A percentile compares a stretch with the other conserved stretches of the same genome.
phyloP scores from a whole-genome alignment of 1,140 invertebrate species.

The Trialeurodes vaporariorum region DNA sequence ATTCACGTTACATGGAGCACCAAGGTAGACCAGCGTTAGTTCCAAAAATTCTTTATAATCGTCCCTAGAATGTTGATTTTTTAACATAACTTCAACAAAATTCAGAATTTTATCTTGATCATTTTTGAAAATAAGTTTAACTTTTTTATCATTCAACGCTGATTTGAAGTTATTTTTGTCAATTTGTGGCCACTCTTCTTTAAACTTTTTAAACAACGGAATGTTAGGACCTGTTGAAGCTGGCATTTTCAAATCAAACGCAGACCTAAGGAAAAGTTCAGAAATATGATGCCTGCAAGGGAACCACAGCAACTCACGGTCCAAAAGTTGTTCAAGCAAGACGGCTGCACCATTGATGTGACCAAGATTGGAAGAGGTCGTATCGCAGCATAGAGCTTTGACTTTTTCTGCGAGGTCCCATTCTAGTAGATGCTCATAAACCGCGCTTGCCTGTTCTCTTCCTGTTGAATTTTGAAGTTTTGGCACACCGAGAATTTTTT shows the following conservation, averaged over 20 bases:
- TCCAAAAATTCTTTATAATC: too few relatives aligned
- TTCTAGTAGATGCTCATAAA: conserved; percentile 3
- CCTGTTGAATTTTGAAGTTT: conserved; percentile 3
- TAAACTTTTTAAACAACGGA: conserved; percentile 19
- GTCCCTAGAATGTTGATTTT: too few relatives aligned
- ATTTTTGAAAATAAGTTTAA: too few relatives aligned
- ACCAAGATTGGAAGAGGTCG: conserved; percentile 18
- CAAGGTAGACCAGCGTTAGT: too few relatives aligned
- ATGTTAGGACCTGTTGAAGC: conserved; percentile 17
- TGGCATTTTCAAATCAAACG: too few relatives aligned
- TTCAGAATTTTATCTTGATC: too few relatives aligned
- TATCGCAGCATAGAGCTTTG: conserved; percentile 17
- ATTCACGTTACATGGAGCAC: too few relatives aligned
- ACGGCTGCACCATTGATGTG: conserved; percentile 17
- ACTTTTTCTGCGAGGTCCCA: too few relatives aligned
- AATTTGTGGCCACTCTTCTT: conserved; percentile 14
- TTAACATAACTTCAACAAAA: too few relatives aligned
- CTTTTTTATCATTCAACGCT: too few relatives aligned
- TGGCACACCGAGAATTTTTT: conserved; percentile 4
- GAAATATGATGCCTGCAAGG: conserved; percentile 22
- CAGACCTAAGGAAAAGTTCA: conserved; percentile 15
- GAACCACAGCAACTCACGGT: conserved; percentile 16
- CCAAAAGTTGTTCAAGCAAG: conserved; percentile 13
- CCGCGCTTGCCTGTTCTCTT: not conserved
- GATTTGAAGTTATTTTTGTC: too few relatives aligned